Base-by-base conservation (phyloP, 2,797 vertebrate species). In the Hemitrygon akajei region DNA sequence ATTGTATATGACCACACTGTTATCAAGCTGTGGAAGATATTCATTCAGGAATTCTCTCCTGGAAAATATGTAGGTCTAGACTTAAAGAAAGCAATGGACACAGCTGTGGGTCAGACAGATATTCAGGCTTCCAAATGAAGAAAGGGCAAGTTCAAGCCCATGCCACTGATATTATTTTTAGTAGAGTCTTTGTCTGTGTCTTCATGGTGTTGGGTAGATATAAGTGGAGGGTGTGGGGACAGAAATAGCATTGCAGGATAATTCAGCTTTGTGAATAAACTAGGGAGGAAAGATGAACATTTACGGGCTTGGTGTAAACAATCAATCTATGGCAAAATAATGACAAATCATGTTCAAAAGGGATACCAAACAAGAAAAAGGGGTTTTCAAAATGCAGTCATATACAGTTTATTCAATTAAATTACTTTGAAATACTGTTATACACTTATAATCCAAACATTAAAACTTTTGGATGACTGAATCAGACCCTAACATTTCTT, bases 271-370 rank as follows among this genome's bases (percentile, higher is more conserved):
- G 30, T 30, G 25, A 93, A 93, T 75, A 89, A 89, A 73, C 9
- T 14, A 75, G 34, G 63, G 69, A 25, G 30, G 37, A 7, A 91
- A 3, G 34, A 37, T 11, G 22, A 71, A 73, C 14, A 25, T 71
- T 91, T 40, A 9, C 73, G 71, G n/a, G 18, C 25, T 4, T 76
- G 6, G 14, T 7, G 37, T n/a, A 16, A 58, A 58, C 27, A 16
- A 56, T 92, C 40, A 93, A n/a, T 76, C 27, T 30, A 75, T 30
- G 40, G 18, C 91, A 56, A 25, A 75, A 93, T 69, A 93, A 93
- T 76, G 69, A 76, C 37, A 40, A 75, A 75, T 11, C 34, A 34
- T 91, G n/a, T 18, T 9, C 66, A 91, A 40, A 91, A 1, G 73
- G 69, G 16, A 92, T 37, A 71, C 7, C 25, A 20, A 75, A 75